Base-by-base conservation (phyloP, 2,113 vertebrate species). In the Centropus unirufus region DNA sequence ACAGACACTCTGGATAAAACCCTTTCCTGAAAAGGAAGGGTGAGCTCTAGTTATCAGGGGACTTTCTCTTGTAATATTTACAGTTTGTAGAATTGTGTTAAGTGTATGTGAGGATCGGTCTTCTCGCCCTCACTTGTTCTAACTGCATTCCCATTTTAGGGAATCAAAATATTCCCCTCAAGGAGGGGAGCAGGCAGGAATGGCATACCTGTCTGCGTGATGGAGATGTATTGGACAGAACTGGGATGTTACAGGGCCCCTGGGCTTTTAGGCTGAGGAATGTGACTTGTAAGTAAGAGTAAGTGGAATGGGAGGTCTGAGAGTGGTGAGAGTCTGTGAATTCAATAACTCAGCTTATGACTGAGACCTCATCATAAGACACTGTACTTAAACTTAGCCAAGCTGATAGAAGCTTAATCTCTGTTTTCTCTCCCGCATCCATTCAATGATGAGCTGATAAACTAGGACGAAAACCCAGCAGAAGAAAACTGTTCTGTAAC, bases 201-300 rank as follows among this genome's bases (percentile, higher is more conserved):
- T 14, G 52, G 39, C 47, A 22, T 0, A 0, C 19, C 51, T 4
- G 3, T 19, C 9, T 55, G 1, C 10, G 4, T 69, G 58, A 40
- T 85, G 40, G 20, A 42, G 59, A 39, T 67, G 14, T 11, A 10
- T 64, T 70, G 70, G 42, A 24, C 51, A 57, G 21, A 47, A 5
- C 57, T 67, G 67, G 29, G 15, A 9, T 16, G 17, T 46, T 40
- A 5, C 34, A 34, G 47, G 23, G 27, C 59, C 26, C 8, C 23
- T 52, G 40, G 42, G 21, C 36, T 7, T 59, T 66, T 40, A 51
- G 54, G 9, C 12, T 30, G 75, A 44, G 57, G 72, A 85, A 47
- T 42, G 17, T 44, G 2, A 2, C 17, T 68, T 10, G 15, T 79
- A 17, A 22, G 30, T 15, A 22, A 21, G 30, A 54, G 42, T 34